These are phyloP conservation scores for Phyllotreta cruciferae DNA, from an alignment of 2,888 invertebrate species.

Conservation along the genomic window DNA sequence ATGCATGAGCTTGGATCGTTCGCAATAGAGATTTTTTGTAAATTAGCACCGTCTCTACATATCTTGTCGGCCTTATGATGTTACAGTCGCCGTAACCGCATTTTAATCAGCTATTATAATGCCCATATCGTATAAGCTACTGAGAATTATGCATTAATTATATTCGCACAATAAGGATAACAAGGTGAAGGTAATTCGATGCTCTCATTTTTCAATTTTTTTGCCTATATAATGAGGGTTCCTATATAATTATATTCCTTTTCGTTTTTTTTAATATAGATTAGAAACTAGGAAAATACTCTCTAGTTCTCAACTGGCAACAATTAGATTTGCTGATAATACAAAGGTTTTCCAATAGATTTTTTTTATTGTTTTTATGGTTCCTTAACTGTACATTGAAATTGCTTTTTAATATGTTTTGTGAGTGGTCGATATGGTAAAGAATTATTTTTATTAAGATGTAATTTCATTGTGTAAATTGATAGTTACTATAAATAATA, in stretches of 20 bases:
- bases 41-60: conserved; percentile 8
- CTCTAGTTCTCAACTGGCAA: too few relatives aligned
- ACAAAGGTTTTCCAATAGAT: too few relatives aligned
- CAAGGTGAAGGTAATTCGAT: conserved; percentile 7
- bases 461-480: neutral
- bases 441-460: neutral
- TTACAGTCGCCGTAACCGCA: conserved; percentile 13
- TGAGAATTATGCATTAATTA: conserved; percentile 21
- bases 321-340: too few relatives aligned
- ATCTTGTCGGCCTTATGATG: conserved; percentile 9
- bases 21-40: conserved; percentile 27
- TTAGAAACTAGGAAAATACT: too few relatives aligned
- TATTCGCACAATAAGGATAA: conserved; percentile 14
- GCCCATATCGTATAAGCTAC: conserved; percentile 3
- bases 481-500: neutral
- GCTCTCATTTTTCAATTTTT: conserved; percentile 10
- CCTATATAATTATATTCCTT: too few relatives aligned
- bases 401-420: neutral
- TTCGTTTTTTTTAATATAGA: too few relatives aligned
- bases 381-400: too few relatives aligned
- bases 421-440: neutral
- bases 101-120: conserved; percentile 19
- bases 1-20: conserved; percentile 29
- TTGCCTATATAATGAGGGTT: too few relatives aligned
- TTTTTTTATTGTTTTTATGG: too few relatives aligned